Conservation (phyloP, 2,113 vertebrate genomes). For the Uropsilus gracilis region DNA sequence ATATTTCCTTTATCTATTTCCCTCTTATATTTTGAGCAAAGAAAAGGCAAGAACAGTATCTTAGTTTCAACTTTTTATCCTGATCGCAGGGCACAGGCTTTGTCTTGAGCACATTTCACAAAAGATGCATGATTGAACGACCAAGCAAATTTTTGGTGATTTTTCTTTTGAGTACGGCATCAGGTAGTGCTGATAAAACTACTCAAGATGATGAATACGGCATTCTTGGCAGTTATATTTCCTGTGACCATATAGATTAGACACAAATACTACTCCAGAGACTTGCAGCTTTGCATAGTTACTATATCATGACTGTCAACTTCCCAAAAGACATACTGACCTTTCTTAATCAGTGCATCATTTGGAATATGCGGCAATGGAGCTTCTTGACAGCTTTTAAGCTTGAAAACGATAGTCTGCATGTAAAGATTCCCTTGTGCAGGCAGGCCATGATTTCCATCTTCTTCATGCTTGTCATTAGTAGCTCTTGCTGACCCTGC, state of each 20-base stretch:
- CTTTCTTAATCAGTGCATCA: constrained; percentile 79
- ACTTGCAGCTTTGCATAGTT: constrained; percentile 77
- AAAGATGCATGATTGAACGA: constrained; percentile 66
- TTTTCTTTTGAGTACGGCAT: constrained; percentile 71
- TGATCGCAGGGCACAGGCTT: constrained; percentile 32
- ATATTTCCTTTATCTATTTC: neutral
- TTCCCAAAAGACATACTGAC: constrained; percentile 73
- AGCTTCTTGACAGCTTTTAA: constrained; percentile 58
- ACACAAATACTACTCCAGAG: constrained; percentile 74
- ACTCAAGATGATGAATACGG: constrained; percentile 73
- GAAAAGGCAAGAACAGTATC: neutral
- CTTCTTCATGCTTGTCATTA: constrained; percentile 60
- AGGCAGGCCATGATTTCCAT: constrained; percentile 10
- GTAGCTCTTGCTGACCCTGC: constrained; percentile 69
- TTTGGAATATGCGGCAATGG: constrained; percentile 36
- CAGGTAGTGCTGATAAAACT: constrained; percentile 76
- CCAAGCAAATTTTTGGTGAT: constrained; percentile 74
- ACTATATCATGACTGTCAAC: constrained; percentile 75
- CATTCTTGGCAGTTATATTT: constrained; percentile 75
- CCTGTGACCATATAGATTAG: constrained; percentile 76
- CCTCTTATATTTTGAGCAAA: neutral
- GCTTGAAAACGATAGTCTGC: constrained; percentile 46
- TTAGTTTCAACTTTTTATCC: constrained; percentile 44
- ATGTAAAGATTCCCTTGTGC: constrained; percentile 46
- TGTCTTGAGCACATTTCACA: constrained; percentile 39